These are phyloP conservation scores for Psylliodes chrysocephalus DNA, from an alignment of 2,888 invertebrate species.

Conservation along the genomic window DNA sequence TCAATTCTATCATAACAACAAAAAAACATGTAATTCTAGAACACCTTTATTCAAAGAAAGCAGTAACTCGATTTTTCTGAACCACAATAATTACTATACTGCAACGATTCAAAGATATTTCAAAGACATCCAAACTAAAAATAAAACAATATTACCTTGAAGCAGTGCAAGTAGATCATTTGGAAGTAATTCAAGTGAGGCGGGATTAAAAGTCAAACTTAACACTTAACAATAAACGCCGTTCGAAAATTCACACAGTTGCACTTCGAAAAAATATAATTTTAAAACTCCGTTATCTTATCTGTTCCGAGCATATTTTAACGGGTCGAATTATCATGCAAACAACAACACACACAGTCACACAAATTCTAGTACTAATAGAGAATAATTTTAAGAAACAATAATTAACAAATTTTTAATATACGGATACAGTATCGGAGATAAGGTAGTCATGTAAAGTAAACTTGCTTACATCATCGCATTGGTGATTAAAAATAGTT, in stretches of 20 bases:
- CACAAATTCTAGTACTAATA: neutral
- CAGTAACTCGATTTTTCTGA: neutral
- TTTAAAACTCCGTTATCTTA: neutral
- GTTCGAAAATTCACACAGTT: too few relatives aligned
- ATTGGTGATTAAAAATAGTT: neutral
- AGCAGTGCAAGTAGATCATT: neutral
- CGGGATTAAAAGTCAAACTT: too few relatives aligned
- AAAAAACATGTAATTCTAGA: too few relatives aligned
- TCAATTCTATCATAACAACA: too few relatives aligned
- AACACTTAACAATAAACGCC: too few relatives aligned
- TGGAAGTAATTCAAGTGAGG: neutral
- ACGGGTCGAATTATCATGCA: neutral
- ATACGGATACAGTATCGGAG: conserved; percentile 8
- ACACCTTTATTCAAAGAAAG: too few relatives aligned
- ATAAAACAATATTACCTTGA: conserved; percentile 28
- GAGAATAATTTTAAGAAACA: neutral
- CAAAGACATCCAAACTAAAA: conserved; percentile 17
- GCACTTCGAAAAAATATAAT: conserved; percentile 3
- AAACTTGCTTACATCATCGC: neutral
- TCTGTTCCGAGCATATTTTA: conserved; percentile 5
- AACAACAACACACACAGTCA: neutral
- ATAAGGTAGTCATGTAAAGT: conserved; percentile 1
- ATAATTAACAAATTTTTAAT: conserved; percentile 5
- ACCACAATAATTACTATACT: conserved; percentile 5
- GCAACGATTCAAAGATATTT: conserved; percentile 17